Conservation (phyloP, 2,797 vertebrate species). For the Alectoris magna region DNA sequence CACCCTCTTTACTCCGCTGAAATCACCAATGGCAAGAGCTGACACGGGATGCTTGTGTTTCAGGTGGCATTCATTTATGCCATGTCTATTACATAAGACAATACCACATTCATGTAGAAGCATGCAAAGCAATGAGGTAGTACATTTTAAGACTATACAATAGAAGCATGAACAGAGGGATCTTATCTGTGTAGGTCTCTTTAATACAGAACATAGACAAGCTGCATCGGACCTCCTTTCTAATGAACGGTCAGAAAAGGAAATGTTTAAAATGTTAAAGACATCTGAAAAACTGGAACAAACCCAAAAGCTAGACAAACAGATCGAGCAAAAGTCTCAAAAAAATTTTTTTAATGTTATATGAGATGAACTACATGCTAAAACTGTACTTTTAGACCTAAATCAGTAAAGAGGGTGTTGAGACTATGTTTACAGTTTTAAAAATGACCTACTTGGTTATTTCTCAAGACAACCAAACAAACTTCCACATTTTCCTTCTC, state of each 20-base stretch:
- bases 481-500: not conserved
- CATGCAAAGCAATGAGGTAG: not conserved
- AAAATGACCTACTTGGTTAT: not conserved
- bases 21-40: not conserved
- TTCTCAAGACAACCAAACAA: not conserved
- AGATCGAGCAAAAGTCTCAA: not conserved
- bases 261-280: not conserved
- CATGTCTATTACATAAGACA: not conserved
- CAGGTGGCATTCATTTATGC: not conserved
- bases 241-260: not conserved
- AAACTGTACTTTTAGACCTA: not conserved
- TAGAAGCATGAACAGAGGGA: not conserved
- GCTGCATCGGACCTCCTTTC: not conserved
- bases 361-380: fast-evolving
- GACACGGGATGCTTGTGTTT: not conserved
- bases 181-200: not conserved
- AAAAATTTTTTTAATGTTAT: not conserved
- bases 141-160: not conserved
- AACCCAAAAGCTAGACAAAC: not conserved
- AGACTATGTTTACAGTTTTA: not conserved
- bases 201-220: not conserved
- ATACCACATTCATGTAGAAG: not conserved
- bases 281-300: not conserved
- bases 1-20: not conserved
- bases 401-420: not conserved